Conservation (phyloP, 2,113 vertebrate species). For the Tupaia chinensis region DNA sequence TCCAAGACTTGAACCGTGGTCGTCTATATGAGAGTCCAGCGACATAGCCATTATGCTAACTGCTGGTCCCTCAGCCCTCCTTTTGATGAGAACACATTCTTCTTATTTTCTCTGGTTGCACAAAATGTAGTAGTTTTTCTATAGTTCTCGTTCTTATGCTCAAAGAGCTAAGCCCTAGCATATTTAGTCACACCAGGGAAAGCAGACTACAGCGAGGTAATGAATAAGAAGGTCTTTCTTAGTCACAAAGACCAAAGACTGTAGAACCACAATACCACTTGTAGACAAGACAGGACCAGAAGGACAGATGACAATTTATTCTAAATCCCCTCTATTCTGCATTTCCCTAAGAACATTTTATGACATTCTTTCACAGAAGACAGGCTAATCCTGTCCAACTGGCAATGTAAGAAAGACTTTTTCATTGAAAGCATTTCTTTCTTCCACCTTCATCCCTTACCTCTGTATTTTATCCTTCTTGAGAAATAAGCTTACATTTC, state of each 20-base stretch:
- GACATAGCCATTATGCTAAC: too few relatives aligned
- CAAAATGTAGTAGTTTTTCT: not conserved
- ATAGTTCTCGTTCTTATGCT: not conserved
- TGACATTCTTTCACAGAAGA: not conserved
- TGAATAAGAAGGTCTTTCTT: not conserved
- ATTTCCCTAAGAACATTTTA: not conserved
- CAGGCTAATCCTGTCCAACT: not conserved
- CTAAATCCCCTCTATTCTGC: not conserved
- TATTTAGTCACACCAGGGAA: not conserved
- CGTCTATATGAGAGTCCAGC: too few relatives aligned
- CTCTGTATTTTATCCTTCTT: conserved; percentile 4
- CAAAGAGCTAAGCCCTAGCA: not conserved
- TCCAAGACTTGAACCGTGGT: too few relatives aligned
- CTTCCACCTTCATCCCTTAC: not conserved
- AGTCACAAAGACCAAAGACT: not conserved
- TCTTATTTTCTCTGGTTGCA: not conserved
- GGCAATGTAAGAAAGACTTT: not conserved
- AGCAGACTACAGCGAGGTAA: not conserved
- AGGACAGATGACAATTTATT: not conserved
- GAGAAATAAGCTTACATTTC: not conserved
- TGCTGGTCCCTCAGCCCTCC: too few relatives aligned
- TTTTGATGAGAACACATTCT: not conserved
- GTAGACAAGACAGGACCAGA: not conserved
- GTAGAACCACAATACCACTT: not conserved
- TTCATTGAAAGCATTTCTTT: not conserved